These are phyloP conservation scores for Eilema depressum DNA, from an alignment of 2,888 invertebrate species.

Conservation along the genomic window DNA sequence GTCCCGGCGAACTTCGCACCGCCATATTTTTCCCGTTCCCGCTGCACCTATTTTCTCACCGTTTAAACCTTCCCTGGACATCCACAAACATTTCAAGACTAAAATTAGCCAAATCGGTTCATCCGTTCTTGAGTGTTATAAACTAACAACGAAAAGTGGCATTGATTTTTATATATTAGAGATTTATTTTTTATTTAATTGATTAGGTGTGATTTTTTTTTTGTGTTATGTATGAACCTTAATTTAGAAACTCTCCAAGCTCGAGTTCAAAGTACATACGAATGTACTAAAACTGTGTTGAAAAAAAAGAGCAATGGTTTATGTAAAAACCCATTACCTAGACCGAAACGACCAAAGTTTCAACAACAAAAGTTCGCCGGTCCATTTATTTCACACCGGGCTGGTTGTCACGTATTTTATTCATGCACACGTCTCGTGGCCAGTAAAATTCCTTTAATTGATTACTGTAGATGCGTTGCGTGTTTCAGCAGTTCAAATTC, in stretches of 20 bases:
- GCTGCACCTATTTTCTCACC: too few relatives aligned
- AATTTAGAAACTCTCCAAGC: not conserved
- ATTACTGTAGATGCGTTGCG: constrained; percentile 24
- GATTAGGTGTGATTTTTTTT: too few relatives aligned
- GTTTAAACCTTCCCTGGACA: too few relatives aligned
- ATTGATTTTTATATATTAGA: too few relatives aligned
- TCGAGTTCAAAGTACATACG: not conserved
- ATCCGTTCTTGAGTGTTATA: too few relatives aligned
- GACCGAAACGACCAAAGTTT: not conserved
- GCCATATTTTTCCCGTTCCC: too few relatives aligned
- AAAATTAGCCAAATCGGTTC: too few relatives aligned
- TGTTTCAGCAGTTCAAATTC: constrained; percentile 10
- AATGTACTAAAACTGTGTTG: not conserved
- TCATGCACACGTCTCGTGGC: constrained; percentile 29
- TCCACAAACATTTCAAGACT: too few relatives aligned
- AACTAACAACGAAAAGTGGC: too few relatives aligned
- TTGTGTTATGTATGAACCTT: too few relatives aligned
- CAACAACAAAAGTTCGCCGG: not conserved
- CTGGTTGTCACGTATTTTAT: constrained; percentile 38
- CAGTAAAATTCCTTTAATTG: constrained; percentile 41
- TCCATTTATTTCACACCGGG: constrained; percentile 16
- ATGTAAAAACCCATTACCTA: not conserved
- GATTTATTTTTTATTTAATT: too few relatives aligned
- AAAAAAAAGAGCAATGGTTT: not conserved
- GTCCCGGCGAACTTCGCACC: too few relatives aligned